These are phyloP conservation scores for Pheosia tremula DNA, from an alignment of 2,888 invertebrate genomes.

Conservation along the genomic window DNA sequence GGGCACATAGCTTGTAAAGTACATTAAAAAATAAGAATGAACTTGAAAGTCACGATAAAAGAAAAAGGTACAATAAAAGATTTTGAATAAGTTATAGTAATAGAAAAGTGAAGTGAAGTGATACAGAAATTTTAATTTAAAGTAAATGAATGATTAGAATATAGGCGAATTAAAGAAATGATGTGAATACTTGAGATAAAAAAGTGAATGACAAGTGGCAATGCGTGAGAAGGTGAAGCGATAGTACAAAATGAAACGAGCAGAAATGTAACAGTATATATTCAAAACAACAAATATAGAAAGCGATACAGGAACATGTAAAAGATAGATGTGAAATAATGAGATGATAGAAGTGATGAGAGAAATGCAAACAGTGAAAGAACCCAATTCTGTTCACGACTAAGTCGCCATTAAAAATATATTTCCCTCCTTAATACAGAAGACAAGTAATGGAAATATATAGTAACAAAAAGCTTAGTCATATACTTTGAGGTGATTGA, in stretches of 20 bases:
- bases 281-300: conserved; percentile 25
- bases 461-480: not conserved
- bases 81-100: not conserved
- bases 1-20: no score
- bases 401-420: conserved; percentile 23
- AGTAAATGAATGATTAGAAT: not conserved
- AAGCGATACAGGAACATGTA: conserved; percentile 11
- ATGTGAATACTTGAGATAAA: conserved; percentile 5
- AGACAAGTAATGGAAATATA: conserved; percentile 6
- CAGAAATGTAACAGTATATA: conserved; percentile 40
- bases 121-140: not conserved
- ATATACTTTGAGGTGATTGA: not conserved
- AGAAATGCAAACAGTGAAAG: conserved; percentile 11
- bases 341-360: conserved; percentile 8
- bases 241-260: conserved; percentile 52
- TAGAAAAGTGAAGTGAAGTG: not conserved
- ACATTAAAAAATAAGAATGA: no score
- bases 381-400: not conserved
- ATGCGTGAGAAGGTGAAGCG: conserved; percentile 15
- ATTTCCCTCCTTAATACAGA: not conserved
- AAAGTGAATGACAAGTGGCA: not conserved
- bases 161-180: not conserved
- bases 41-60: no score
- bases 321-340: conserved; percentile 9
- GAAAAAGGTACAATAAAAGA: no score